Evolutionary conservation across 2,797 vertebrate species (phyloP).

Genomic region (Pachyuromys duprasi): DNA sequence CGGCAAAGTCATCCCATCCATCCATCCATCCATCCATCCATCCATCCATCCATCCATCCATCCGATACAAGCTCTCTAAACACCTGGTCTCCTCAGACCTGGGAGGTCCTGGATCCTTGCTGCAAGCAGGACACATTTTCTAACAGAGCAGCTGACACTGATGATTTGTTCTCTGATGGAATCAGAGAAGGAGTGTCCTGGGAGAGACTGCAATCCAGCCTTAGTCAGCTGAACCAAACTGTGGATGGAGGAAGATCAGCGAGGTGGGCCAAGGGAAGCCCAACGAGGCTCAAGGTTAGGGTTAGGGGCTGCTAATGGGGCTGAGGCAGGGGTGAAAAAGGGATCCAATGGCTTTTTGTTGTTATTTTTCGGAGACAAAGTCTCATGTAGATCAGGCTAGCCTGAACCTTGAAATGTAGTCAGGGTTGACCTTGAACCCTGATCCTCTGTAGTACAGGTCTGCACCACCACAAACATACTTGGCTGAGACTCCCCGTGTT

Average conservation of each 20-base stretch:
- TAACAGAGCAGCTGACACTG: not conserved
- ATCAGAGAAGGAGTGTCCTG: not conserved
- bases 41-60: not conserved
- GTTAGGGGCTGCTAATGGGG: not conserved
- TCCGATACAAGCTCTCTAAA: not conserved
- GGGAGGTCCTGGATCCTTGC: not conserved
- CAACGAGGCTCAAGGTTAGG: not conserved
- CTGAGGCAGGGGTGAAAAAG: not conserved
- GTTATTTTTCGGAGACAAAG: not conserved
- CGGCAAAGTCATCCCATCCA: rapidly evolving
- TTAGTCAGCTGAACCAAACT: not conserved
- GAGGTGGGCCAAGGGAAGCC: not conserved
- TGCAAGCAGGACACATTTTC: not conserved
- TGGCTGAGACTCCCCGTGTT: not conserved
- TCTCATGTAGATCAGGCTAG: not conserved
- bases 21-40: not conserved
- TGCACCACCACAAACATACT: not conserved
- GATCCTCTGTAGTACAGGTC: not conserved
- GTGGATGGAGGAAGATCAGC: not conserved
- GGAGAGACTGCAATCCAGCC: not conserved
- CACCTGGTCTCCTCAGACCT: not conserved
- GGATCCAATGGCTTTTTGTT: not conserved
- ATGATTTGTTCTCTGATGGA: not conserved
- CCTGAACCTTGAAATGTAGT: not conserved
- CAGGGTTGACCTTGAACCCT: not conserved